A percentile compares a stretch with the other conserved stretches of the same genome.
phyloP scores from a whole-genome alignment of 2,113 vertebrate genomes.

The Camelus bactrianus region DNA sequence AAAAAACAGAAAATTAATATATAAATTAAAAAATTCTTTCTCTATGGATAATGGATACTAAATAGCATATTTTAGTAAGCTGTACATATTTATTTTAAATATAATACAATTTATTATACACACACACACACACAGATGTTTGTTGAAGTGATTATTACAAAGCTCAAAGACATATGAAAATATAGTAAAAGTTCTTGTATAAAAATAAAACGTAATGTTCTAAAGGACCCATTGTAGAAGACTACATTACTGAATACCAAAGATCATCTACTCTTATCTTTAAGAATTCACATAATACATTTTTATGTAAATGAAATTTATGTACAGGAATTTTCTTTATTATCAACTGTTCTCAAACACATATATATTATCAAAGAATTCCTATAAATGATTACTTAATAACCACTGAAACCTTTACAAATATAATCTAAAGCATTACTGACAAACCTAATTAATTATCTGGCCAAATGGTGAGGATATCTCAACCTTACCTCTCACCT shows the following conservation, averaged over 20 bases:
- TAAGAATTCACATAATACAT: constrained; percentile 19
- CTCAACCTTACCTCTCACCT: constrained; percentile 59
- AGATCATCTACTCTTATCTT: not conserved
- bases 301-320: constrained; percentile 45
- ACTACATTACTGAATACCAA: not conserved
- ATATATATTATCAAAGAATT: constrained; percentile 28
- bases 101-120: constrained; percentile 18
- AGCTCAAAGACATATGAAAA: constrained; percentile 27
- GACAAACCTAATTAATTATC: constrained; percentile 8
- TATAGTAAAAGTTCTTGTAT: not conserved
- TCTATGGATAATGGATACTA: not conserved
- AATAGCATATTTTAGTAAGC: not conserved
- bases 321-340: constrained; percentile 38
- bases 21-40: constrained; percentile 9
- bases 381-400: not conserved
- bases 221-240: not conserved
- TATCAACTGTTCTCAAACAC: constrained; percentile 16
- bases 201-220: constrained; percentile 36
- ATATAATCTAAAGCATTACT: constrained; percentile 10
- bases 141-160: constrained; percentile 29
- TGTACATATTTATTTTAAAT: not conserved
- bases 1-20: constrained; percentile 28
- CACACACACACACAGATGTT: not conserved
- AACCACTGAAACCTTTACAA: not conserved
- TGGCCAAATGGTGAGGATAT: not conserved